phyloP scores from a whole-genome alignment of 2,888 invertebrate genomes.

The Athalia circularis region DNA sequence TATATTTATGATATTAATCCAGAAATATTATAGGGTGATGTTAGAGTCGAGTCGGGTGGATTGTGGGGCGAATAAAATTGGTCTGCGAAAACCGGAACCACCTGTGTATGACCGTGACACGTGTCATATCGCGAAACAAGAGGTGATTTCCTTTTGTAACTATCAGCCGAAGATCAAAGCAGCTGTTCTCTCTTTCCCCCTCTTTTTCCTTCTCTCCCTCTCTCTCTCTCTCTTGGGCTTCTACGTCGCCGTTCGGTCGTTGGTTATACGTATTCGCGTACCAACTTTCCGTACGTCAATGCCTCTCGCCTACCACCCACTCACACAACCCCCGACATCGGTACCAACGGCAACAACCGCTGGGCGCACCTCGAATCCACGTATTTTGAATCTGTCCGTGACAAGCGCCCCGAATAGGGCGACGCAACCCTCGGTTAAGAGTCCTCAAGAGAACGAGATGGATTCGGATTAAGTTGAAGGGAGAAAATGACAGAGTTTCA shows the following conservation, averaged over 20 bases:
- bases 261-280: no score
- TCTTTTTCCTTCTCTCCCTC: background rate
- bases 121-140: conserved; percentile 35
- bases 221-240: no score
- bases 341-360: no score
- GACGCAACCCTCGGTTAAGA: background rate
- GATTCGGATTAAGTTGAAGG: conserved; percentile 1
- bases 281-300: conserved; percentile 13
- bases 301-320: background rate
- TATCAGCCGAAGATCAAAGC: conserved; percentile 37
- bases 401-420: no score
- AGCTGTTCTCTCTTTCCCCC: background rate
- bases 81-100: background rate
- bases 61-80: background rate
- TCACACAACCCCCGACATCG: conserved; percentile 27
- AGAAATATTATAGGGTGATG: background rate
- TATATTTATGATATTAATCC: background rate
- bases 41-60: background rate
- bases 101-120: conserved; percentile 34
- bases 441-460: conserved; percentile 7
- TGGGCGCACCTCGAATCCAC: no score
- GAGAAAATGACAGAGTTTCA: background rate
- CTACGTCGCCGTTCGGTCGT: no score
- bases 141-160: conserved; percentile 40
- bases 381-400: no score